Conservation (phyloP, 2,113 vertebrate species). For the Cercopithecus mona region DNA sequence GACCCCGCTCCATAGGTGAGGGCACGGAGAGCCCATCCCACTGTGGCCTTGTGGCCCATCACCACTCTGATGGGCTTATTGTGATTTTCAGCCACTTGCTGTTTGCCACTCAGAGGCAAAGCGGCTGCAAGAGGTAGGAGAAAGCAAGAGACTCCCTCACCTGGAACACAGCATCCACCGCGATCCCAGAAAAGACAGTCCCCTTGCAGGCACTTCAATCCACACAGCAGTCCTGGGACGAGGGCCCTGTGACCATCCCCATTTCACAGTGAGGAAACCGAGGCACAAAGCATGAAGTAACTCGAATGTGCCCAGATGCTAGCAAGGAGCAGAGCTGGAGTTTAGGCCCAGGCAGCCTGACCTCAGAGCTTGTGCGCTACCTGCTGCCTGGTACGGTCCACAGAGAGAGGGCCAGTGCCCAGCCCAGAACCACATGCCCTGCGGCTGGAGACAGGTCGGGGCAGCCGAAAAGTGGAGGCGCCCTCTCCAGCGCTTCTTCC, state of each 20-base stretch:
- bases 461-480: accelerated
- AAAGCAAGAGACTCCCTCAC: not conserved
- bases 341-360: not conserved
- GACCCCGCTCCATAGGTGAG: accelerated
- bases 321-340: accelerated
- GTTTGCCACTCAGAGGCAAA: not conserved
- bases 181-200: not conserved
- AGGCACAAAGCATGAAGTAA: not conserved
- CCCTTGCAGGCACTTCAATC: not conserved
- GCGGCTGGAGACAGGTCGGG: accelerated
- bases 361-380: too few species aligned
- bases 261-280: not conserved
- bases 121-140: not conserved
- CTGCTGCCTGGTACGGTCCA: not conserved
- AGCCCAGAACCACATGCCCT: not conserved
- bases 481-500: accelerated
- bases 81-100: not conserved
- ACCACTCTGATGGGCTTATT: not conserved
- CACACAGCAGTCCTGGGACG: not conserved
- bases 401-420: accelerated
- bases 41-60: not conserved
- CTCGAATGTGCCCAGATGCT: not conserved
- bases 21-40: not conserved
- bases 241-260: not conserved
- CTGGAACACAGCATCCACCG: too few species aligned